Conservation (phyloP, 2,888 invertebrate species). For the Sesamia inferens region DNA sequence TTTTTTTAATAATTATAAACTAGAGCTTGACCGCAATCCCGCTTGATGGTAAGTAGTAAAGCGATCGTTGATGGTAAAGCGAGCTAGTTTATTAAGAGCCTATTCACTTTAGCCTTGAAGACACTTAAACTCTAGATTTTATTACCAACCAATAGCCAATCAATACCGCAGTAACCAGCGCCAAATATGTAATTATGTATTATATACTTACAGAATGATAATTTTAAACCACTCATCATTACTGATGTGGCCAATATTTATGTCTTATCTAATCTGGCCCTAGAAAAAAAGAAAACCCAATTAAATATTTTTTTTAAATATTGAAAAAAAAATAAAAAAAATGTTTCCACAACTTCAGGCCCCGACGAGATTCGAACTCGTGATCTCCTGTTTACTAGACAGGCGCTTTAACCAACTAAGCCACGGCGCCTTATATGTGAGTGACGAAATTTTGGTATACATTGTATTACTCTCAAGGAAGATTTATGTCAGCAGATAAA, state of each 20-base stretch:
- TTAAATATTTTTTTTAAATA: not conserved
- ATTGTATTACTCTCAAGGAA: not conserved
- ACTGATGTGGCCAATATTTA: not conserved
- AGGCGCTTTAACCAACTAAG: slow-evolving; percentile 94
- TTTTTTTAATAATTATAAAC: too few species aligned
- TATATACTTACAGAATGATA: too few species aligned
- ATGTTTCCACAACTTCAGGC: slow-evolving; percentile 80
- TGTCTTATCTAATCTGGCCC: slow-evolving; percentile 1
- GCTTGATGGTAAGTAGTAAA: too few species aligned
- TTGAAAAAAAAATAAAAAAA: not conserved
- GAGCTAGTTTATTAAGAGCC: too few species aligned
- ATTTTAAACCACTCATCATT: too few species aligned
- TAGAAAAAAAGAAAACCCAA: not conserved
- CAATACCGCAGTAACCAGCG: too few species aligned
- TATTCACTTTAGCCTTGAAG: too few species aligned
- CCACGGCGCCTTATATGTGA: slow-evolving; percentile 89
- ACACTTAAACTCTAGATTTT: not conserved
- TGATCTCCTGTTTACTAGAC: slow-evolving; percentile 95
- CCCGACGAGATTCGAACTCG: slow-evolving; percentile 93
- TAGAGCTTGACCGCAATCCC: too few species aligned
- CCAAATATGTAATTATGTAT: too few species aligned
- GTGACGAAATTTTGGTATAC: slow-evolving; percentile 64
- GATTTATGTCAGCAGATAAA: slow-evolving; percentile 28
- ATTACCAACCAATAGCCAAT: not conserved
- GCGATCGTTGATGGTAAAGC: too few species aligned